Evolutionary conservation across 2,888 invertebrate genomes (phyloP).

Genomic region (Lasiommata megera): DNA sequence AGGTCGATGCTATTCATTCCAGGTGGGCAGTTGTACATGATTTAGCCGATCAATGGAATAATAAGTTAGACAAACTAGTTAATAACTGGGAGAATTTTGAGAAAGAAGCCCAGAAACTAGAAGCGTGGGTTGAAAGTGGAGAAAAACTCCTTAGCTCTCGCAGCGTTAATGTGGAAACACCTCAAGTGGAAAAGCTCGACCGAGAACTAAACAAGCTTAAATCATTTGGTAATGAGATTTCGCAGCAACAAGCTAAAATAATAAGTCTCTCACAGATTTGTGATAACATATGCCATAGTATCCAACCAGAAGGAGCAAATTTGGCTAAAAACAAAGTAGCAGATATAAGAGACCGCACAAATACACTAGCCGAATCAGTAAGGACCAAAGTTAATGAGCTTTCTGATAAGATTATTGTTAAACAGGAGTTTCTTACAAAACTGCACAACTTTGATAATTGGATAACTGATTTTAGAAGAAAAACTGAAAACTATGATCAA

Average conservation of each 20-base stretch:
- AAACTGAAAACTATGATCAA: constrained; percentile 89
- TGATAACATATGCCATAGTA: constrained; percentile 88
- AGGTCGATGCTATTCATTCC: constrained; percentile 91
- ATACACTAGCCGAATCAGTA: constrained; percentile 88
- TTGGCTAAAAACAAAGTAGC: constrained; percentile 86
- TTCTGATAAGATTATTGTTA: constrained; percentile 89
- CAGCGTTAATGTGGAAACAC: constrained; percentile 83
- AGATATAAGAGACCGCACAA: constrained; percentile 87
- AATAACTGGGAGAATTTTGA: constrained; percentile 92
- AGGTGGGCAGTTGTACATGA: constrained; percentile 93
- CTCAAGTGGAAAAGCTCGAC: constrained; percentile 88
- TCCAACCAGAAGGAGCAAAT: constrained; percentile 89
- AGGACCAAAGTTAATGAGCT: constrained; percentile 88
- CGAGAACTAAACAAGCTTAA: constrained; percentile 88
- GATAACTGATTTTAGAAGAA: constrained; percentile 87
- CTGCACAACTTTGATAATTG: constrained; percentile 89
- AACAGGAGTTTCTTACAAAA: constrained; percentile 92
- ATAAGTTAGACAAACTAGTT: constrained; percentile 89
- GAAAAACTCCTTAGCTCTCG: constrained; percentile 83
- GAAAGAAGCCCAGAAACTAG: constrained; percentile 87
- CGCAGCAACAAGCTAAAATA: constrained; percentile 91
- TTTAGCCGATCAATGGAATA: constrained; percentile 88
- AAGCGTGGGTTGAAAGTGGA: constrained; percentile 87
- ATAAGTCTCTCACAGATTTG: constrained; percentile 89
- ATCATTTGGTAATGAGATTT: constrained; percentile 91